Percentiles rank a stretch among this genome's conserved stretches.
Conservation (phyloP, 35 echinoderm and acorn worm genomes). For the Antedon bifida region DNA sequence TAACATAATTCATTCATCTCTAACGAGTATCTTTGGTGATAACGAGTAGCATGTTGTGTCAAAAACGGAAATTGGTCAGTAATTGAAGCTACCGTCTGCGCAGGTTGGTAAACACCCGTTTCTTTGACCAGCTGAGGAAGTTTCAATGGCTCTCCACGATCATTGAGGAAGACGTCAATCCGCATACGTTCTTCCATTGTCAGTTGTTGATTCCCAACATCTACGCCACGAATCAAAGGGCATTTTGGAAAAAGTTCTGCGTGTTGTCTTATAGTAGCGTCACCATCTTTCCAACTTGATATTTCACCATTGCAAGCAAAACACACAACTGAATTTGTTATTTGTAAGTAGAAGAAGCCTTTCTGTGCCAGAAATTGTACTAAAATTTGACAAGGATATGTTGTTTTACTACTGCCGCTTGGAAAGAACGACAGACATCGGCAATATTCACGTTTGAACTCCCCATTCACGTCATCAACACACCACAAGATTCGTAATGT, state of each 20-base stretch:
- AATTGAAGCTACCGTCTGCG: too few relatives aligned
- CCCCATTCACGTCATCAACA: neutral
- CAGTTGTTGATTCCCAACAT: conserved; percentile 55
- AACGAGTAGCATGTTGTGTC: too few relatives aligned
- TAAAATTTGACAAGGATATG: conserved; percentile 24
- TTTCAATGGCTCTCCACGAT: too few relatives aligned
- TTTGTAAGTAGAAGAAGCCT: conserved; percentile 48
- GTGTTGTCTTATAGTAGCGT: conserved; percentile 45
- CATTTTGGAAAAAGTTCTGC: conserved; percentile 44
- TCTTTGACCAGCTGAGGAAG: too few relatives aligned
- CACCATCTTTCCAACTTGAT: conserved; percentile 43
- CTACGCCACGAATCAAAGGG: conserved; percentile 38
- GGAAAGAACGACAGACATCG: conserved; percentile 58
- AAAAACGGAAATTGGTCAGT: too few relatives aligned
- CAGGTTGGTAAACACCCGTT: too few relatives aligned
- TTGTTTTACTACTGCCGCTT: too few relatives aligned
- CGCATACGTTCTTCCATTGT: conserved; percentile 5
- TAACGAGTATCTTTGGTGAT: too few relatives aligned
- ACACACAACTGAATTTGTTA: conserved; percentile 50
- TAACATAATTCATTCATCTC: too few relatives aligned
- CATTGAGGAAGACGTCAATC: too few relatives aligned
- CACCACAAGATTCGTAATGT: neutral
- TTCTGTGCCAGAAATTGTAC: conserved; percentile 44
- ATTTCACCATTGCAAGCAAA: conserved; percentile 86
- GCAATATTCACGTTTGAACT: conserved; percentile 39